These are phyloP conservation scores for Pseudotriccus pelzelni DNA, from an alignment of 2,797 vertebrate species.

Conservation along the genomic window DNA sequence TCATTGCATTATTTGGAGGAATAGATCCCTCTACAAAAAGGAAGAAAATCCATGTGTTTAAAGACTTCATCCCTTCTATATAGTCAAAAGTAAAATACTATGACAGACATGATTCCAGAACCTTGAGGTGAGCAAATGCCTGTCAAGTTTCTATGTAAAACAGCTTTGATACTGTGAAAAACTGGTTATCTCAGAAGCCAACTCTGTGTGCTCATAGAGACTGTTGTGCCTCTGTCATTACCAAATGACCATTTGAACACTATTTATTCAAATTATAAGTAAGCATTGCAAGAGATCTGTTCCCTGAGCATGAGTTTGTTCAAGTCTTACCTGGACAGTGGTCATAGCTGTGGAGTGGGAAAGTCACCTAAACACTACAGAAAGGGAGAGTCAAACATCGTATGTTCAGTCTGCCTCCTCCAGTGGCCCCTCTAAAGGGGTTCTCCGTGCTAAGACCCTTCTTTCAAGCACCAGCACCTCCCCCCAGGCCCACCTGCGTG, in stretches of 20 bases:
- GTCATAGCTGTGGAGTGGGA: rapidly evolving
- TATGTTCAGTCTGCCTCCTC: rapidly evolving
- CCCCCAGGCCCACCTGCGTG: too few species aligned
- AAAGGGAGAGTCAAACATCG: background rate
- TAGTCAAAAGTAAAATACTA: background rate
- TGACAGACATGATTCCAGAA: background rate
- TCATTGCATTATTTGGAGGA: background rate
- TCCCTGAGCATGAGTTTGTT: background rate
- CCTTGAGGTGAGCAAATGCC: background rate
- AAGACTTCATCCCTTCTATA: background rate
- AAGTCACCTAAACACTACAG: rapidly evolving
- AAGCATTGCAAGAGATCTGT: background rate
- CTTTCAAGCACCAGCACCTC: background rate
- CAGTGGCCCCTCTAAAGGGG: background rate
- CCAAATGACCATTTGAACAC: background rate
- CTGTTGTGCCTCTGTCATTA: background rate
- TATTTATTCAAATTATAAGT: rapidly evolving
- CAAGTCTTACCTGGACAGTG: background rate
- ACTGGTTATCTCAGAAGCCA: background rate
- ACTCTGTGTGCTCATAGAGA: rapidly evolving
- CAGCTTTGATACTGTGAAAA: background rate
- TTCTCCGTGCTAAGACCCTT: too few species aligned
- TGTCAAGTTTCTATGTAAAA: background rate
- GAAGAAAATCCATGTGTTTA: background rate
- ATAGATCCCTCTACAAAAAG: background rate